Evolutionary conservation across 2,113 vertebrate species (phyloP).

Genomic region (Arizona elegans): DNA sequence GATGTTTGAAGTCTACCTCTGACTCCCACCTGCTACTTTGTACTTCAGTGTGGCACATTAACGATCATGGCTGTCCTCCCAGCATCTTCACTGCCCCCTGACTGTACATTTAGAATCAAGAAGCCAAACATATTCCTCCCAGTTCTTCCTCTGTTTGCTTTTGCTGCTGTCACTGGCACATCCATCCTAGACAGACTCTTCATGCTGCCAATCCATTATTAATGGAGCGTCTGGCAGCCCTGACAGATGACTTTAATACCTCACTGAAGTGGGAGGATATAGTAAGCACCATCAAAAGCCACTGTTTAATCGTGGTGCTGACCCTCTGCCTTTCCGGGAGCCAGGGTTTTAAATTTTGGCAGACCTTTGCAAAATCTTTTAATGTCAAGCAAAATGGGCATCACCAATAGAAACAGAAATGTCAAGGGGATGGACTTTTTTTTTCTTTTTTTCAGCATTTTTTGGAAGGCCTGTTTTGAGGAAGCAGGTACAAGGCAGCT

Average conservation of each 20-base stretch:
- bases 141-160: background rate
- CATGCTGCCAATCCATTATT: constrained; percentile 22
- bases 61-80: background rate
- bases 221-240: constrained; percentile 12
- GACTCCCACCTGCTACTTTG: background rate
- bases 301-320: background rate
- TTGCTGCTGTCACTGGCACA: background rate
- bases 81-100: background rate
- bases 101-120: background rate
- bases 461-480: background rate
- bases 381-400: background rate
- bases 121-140: background rate
- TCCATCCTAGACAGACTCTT: constrained; percentile 14
- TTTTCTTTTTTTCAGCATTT: background rate
- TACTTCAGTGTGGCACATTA: background rate
- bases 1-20: background rate
- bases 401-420: background rate
- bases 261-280: background rate
- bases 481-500: background rate
- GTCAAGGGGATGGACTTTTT: background rate
- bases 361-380: background rate
- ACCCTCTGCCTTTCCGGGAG: background rate
- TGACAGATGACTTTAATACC: constrained; percentile 27
- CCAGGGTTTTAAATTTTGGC: background rate
- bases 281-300: background rate